phyloP scores from a whole-genome alignment of 2,888 invertebrate genomes.

The Acleris literana region DNA sequence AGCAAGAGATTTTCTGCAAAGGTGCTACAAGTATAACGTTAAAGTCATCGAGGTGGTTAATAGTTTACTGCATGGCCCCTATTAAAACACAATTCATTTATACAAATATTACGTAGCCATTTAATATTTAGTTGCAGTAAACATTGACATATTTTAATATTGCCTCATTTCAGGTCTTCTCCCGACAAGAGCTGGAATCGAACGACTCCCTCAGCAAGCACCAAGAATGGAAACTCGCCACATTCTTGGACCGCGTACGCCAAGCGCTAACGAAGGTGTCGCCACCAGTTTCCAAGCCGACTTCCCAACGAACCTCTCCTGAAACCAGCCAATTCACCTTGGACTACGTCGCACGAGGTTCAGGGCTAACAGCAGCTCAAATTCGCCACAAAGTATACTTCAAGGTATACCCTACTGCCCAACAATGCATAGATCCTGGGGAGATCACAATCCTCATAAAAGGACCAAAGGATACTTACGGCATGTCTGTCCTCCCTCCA shows the following conservation, averaged over 20 bases:
- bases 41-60: not conserved
- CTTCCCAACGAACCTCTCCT: slow-evolving; percentile 64
- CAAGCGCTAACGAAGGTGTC: slow-evolving; percentile 70
- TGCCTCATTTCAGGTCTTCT: slow-evolving; percentile 79
- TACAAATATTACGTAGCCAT: no score
- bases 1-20: no score
- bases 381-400: slow-evolving; percentile 81
- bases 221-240: slow-evolving; percentile 82
- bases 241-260: slow-evolving; percentile 79
- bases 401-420: slow-evolving; percentile 83
- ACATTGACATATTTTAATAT: not conserved
- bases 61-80: no score
- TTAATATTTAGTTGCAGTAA: no score
- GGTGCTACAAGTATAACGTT: not conserved
- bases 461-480: slow-evolving; percentile 77
- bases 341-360: slow-evolving; percentile 84
- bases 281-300: slow-evolving; percentile 68
- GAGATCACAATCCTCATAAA: slow-evolving; percentile 76
- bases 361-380: slow-evolving; percentile 84
- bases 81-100: no score
- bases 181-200: slow-evolving; percentile 80
- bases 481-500: slow-evolving; percentile 71
- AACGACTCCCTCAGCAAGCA: slow-evolving; percentile 74
- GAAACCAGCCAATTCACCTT: slow-evolving; percentile 71
- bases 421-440: slow-evolving; percentile 74